Evolutionary conservation across 2,888 invertebrate species (phyloP), one percentile per base, ranked within the genome.

Genomic region (Xestia sexstrigata): DNA sequence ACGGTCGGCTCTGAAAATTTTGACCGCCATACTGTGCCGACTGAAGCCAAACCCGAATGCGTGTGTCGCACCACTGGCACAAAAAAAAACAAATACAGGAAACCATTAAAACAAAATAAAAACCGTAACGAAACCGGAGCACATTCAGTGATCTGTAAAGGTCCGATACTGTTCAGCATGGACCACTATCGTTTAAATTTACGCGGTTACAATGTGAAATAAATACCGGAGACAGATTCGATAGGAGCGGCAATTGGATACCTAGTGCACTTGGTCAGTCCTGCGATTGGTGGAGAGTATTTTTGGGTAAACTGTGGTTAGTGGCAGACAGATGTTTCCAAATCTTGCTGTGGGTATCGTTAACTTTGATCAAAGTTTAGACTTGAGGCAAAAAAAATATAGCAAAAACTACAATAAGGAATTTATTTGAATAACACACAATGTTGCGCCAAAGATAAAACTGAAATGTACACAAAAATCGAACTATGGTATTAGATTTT

Each of bases 111-210:
- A 83, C 71, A 70, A 83, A 82, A 83, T 80, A 83, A 83, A 83
- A 82, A 81, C 74, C 75, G 77, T 82, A 73, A 78, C 77, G 78
- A 76, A 81, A 77, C 73, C 35, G 74, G 69, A 82, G 23, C 72
- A 76, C 58, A 81, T 84, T 79, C 88, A 87, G 63, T 83, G 89
- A 89, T 81, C 84, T 85, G 87, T 85, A 89, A 89, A 87, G 80
- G 66, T 68, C 78, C 70, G 89, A 89, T 90, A 89, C 82, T 79
- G 82, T 82, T 79, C 63, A 79, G 74, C 47, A 35, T 35, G 74
- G 81, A 85, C 70, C 74, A 83, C 78, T 82, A 87, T 88, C 82
- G 79, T 81, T 83, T 82, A 79, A 81, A 76, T 86, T 76, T 82
- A 78, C 78, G 71, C 63, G 76, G 77, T 69, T 68, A 69, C 70